Evolutionary conservation across 2,113 vertebrate genomes (phyloP).

Genomic region (Peromyscus leucopus): DNA sequence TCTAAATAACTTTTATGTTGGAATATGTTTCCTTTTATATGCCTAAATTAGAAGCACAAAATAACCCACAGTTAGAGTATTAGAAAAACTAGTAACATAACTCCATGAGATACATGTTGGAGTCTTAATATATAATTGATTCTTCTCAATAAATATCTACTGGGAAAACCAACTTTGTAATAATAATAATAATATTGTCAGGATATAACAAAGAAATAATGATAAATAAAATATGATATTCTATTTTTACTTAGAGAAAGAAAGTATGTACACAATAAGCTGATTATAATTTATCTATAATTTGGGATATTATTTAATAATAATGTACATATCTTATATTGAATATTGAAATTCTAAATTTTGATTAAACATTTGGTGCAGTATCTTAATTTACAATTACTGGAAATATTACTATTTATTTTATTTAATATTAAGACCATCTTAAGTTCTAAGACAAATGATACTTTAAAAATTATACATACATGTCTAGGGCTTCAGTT

Average conservation of each 20-base stretch:
- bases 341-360: constrained; percentile 33
- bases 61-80: background rate
- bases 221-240: background rate
- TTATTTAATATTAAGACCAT: constrained; percentile 64
- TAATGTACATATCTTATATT: background rate
- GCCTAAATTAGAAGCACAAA: background rate
- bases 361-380: constrained; percentile 5
- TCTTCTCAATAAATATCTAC: constrained; percentile 31
- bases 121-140: background rate
- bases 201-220: background rate
- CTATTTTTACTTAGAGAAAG: background rate
- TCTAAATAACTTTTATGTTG: constrained; percentile 18
- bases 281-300: background rate
- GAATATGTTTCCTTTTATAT: constrained; percentile 49
- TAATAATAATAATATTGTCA: background rate
- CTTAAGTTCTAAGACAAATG: constrained; percentile 67
- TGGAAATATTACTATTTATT: constrained; percentile 65
- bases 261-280: background rate
- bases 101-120: background rate
- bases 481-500: constrained; percentile 58
- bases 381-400: constrained; percentile 41
- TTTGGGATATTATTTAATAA: background rate
- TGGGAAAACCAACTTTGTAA: background rate
- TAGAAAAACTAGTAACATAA: constrained; percentile 18
- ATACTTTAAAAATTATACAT: constrained; percentile 72